Evolutionary conservation across 2,888 invertebrate genomes (phyloP).

Genomic region (Chaetoderma sp.): DNA sequence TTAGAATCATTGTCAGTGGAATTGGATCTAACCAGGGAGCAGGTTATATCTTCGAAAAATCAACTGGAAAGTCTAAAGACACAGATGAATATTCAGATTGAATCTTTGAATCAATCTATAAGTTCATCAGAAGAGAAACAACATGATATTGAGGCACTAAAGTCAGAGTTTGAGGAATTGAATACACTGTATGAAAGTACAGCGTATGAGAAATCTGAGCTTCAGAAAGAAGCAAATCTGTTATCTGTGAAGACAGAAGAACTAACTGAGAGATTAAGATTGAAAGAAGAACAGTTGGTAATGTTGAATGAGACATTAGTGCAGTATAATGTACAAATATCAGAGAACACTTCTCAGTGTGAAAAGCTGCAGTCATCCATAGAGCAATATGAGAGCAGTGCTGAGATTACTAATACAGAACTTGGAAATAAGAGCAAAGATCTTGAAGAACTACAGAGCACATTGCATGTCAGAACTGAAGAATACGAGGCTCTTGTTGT

Average conservation of each 20-base stretch:
- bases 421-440: neutral
- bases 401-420: neutral
- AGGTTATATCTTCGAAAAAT: too few relatives aligned
- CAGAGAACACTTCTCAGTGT: neutral
- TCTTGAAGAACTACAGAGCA: neutral
- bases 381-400: too few relatives aligned
- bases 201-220: neutral
- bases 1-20: too few relatives aligned
- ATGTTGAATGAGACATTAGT: neutral
- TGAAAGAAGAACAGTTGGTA: constrained; percentile 41
- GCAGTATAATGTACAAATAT: neutral
- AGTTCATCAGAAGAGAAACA: neutral
- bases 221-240: constrained; percentile 3
- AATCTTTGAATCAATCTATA: neutral
- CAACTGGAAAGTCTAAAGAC: too few relatives aligned
- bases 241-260: constrained; percentile 13
- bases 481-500: neutral
- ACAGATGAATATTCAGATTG: too few relatives aligned
- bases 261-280: constrained; percentile 22
- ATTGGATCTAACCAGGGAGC: too few relatives aligned
- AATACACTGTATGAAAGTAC: too few relatives aligned
- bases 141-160: neutral
- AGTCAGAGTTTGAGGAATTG: neutral
- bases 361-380: neutral
- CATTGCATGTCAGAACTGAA: neutral